Base-by-base conservation (phyloP, 2,888 invertebrate species). In the Patella caerulea region DNA sequence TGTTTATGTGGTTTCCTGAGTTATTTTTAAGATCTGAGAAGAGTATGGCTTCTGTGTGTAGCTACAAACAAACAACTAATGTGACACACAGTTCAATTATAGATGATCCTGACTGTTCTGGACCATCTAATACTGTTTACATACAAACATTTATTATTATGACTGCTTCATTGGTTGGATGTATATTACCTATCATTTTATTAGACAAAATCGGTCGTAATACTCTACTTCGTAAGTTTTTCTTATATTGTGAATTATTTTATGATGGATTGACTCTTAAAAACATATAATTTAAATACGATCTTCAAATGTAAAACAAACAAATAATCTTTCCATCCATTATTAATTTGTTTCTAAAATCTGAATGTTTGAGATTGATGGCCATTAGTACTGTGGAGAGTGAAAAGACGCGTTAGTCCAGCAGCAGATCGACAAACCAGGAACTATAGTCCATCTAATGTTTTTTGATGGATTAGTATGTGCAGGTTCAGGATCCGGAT, bases 1-100 rank as follows among this genome's bases (percentile, higher is more conserved):
- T 65, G 14, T 65, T 65, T 24, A 65, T 65, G 65, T 65, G 65
- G 65, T 65, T 65, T 65, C 65, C 65, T 3, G 65, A 65, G 24
- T 14, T 65, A 65, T 65, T 65, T 65, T 24, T 1, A 12, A 65
- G 65, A 65, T 24, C 24, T 11, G 3, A 15, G 2, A 24, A 24
- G 0, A 65, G 11, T 19, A 14, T 24, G 12, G 65, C 4, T 2
- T 65, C 65, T 11, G 5, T 15, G 11, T 65, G 65, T 65, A 24
- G 11, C 14, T 65, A 11, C 5, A 9, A 65, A 24, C 65, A 65
- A 65, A 65, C 19, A 24, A 65, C 24, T 11, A 15, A n/a, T 19
- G 65, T 65, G 19, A 65, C 65, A 11, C 0, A 19, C 65, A 15
- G 19, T 65, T 11, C 12, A 14, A 65, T 9, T 24, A n/a, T 24